These are phyloP conservation scores for Diogma glabrata DNA, from an alignment of 2,888 invertebrate genomes.

Conservation along the genomic window DNA sequence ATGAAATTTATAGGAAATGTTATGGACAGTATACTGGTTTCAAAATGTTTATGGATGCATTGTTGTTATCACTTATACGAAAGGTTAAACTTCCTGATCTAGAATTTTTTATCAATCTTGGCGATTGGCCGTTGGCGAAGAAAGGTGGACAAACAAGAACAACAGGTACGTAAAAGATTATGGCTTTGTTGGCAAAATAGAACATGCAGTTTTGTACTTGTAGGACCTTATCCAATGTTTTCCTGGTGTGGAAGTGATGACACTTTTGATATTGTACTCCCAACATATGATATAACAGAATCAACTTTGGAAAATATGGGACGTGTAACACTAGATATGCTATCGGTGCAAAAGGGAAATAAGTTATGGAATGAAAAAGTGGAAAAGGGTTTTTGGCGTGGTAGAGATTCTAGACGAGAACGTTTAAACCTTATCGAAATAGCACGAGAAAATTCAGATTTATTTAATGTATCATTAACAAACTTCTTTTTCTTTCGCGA, in stretches of 20 bases:
- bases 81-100: slow-evolving; percentile 74
- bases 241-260: slow-evolving; percentile 93
- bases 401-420: slow-evolving; percentile 80
- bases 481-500: slow-evolving; percentile 93
- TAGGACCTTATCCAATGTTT: slow-evolving; percentile 67
- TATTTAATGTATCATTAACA: slow-evolving; percentile 85
- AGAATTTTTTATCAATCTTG: slow-evolving; percentile 85
- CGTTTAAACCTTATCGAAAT: slow-evolving; percentile 72
- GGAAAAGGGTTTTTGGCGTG: slow-evolving; percentile 78
- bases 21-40: slow-evolving; percentile 93
- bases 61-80: slow-evolving; percentile 67
- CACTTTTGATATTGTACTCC: slow-evolving; percentile 79
- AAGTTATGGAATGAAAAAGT: slow-evolving; percentile 61
- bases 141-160: slow-evolving; percentile 35
- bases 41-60: slow-evolving; percentile 87
- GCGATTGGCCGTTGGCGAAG: slow-evolving; percentile 85
- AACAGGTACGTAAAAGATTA: no score
- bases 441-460: slow-evolving; percentile 57
- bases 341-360: slow-evolving; percentile 75
- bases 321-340: slow-evolving; percentile 77
- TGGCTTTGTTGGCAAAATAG: no score
- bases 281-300: slow-evolving; percentile 91
- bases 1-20: slow-evolving; percentile 74
- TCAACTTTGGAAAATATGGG: slow-evolving; percentile 89
- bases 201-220: no score